Base-by-base conservation (phyloP, 2,113 vertebrate species). In the Pollimyrus isidori region DNA sequence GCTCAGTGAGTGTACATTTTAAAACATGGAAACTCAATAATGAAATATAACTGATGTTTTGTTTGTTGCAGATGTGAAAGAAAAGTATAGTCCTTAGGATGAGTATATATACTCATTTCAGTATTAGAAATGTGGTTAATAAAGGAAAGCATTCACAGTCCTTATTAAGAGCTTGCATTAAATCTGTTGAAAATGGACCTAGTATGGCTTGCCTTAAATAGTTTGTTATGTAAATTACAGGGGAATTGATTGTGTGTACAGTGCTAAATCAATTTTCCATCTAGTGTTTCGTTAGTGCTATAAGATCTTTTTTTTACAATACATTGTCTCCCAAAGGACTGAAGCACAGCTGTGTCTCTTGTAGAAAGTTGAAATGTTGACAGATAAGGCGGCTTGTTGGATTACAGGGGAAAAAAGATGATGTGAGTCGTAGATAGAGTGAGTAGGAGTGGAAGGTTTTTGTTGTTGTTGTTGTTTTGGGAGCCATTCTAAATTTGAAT, bases 351-450 rank as follows among this genome's bases (percentile, higher is more conserved):
- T 84, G 30, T 26, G 30, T 19, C 45, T 17, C 73, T 50, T 62
- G 11, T 21, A 45, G 30, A 58, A 83, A 84, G 21, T 4, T 83
- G 35, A 52, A 83, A 21, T 56, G 73, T 42, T 52, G 39, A 26
- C 52, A 42, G 76, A 89, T 46, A 39, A 84, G 35, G 73, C 49
- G 45, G 30, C 49, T 26, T 84, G 88, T 84, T 84, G 82, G 35
- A 83, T 56, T 53, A 89, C 76, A 88, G 42, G 87, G 52, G 30
- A 50, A 88, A 76, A 88, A 56, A 50, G 39, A 89, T 53, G 48
- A 89, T 39, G 35, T 49, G 17, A 46, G 35, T 89, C 56, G 21
- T n/a, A 52, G 88, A 52, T 42, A 23, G 48, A 39, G 73, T 11
- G 73, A n/a, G 49, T 21, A 58, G 50, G 23, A 30, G 21, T n/a